Evolutionary conservation across 2,113 vertebrate species (phyloP), one percentile per base, ranked within the genome.

Genomic region (Forbesichthys agassizii): DNA sequence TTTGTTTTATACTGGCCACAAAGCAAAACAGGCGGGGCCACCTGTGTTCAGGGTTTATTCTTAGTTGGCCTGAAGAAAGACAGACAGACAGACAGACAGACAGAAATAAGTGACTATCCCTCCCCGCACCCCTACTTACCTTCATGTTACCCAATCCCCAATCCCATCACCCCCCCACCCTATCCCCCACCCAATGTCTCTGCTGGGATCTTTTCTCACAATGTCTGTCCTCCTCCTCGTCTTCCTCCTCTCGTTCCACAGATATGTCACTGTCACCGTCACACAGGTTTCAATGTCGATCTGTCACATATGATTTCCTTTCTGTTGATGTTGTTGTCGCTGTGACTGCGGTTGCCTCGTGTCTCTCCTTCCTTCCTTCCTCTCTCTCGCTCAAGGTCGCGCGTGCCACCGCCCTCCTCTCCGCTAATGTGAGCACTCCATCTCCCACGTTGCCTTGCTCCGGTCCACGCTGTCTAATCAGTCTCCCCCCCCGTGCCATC

Each of bases 181-280:
- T 33, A 58, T 60, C 12, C 27, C 47, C 42, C 51, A 16, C 64
- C 68, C 42, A 5, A 42, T 8, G 36, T 42, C 36, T 42, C 5
- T 42, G 36, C 36, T 42, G 36, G 36, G 36, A 52, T 52, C 5
- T 14, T 52, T 14, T 14, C 59, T 46, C 52, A 74, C 53, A 71
- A 69, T 68, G 65, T 79, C 74, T 79, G 61, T 83, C 77, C 75
- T 82, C 81, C 56, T 77, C 73, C 33, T 74, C 74, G 20, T 59
- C 18, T 36, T 49, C 70, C 60, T 79, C 77, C 73, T 75, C 69
- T 74, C 71, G 74, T 86, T 77, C 71, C 64, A 14, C 20, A 27
- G 75, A 67, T 20, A 77, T 86, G 81, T 86, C 60, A n/a, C 77
- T 76, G 88, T 87, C 79, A 70, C 58, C 10, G 79, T 86, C 75